Base-by-base conservation (phyloP, 2,888 invertebrate species). In the Zhuqinia jingwanae region DNA sequence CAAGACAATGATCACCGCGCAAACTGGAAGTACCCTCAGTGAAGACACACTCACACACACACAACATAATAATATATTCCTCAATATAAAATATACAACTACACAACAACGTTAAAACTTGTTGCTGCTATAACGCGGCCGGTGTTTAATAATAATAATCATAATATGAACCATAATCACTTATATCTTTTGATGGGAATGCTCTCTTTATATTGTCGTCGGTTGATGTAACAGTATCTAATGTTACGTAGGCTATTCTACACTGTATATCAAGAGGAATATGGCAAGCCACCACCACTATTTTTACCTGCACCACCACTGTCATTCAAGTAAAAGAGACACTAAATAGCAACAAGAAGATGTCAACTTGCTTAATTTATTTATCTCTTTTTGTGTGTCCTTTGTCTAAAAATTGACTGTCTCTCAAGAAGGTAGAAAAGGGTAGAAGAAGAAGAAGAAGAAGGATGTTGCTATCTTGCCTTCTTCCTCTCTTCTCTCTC, bases 131-230 rank as follows among this genome's bases (percentile, higher is more conserved):
- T 45, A n/a, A n/a, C 60, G 60, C 85, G 73, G 75, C 75, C 50
- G 25, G 50, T 65, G n/a, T n/a, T n/a, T n/a, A n/a, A n/a, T n/a
- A n/a, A n/a, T 53, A 77, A 70, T 81, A 81, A 77, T 81, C 76
- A 86, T 81, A 50, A 86, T 86, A 81, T 70, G 58, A 81, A 65
- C 68, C 81, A n/a, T n/a, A n/a, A 86, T 86, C 86, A 81, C 86
- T 68, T 86, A n/a, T 81, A 86, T 86, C 86, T 86, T 45, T 6
- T 13, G 8, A 25, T 77, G n/a, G n/a, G n/a, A 86, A 81, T 86
- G 76, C 76, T 81, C 77, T 42, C 73, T 47, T 65, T 81, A 22
- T 80, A n/a, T 50, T 42, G 1, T 45, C 68, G 50, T 27, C 27
- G 68, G 73, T 79, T n/a, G n/a, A n/a, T n/a, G n/a, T n/a, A n/a